These are phyloP conservation scores for Rhynchonema sp. DNA, from an alignment of 2,888 invertebrate genomes.

Conservation along the genomic window DNA sequence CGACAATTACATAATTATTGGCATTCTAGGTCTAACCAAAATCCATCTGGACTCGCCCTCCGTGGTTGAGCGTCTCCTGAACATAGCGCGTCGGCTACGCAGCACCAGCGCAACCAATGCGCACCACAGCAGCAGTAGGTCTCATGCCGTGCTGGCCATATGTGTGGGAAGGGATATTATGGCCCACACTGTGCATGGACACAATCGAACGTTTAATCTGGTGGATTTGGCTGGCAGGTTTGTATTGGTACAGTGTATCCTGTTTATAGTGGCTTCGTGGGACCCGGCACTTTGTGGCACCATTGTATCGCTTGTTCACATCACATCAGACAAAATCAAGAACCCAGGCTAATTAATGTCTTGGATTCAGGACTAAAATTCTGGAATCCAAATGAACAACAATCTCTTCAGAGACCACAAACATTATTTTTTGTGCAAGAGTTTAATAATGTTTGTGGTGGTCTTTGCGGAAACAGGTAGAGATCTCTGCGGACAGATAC, in stretches of 20 bases:
- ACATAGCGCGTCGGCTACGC: slow-evolving; percentile 36
- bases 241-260: slow-evolving; percentile 10
- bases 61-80: background rate
- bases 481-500: too few species aligned
- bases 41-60: background rate
- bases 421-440: too few species aligned
- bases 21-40: slow-evolving; percentile 4
- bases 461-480: too few species aligned
- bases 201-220: slow-evolving; percentile 67
- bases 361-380: too few species aligned
- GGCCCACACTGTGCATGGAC: slow-evolving; percentile 62
- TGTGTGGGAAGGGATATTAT: too few species aligned
- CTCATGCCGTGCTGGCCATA: slow-evolving; percentile 75
- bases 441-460: too few species aligned
- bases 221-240: slow-evolving; percentile 72
- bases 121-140: slow-evolving; percentile 74
- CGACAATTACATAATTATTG: too few species aligned
- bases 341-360: too few species aligned
- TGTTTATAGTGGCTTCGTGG: background rate
- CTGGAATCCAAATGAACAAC: too few species aligned
- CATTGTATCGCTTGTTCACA: background rate
- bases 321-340: too few species aligned
- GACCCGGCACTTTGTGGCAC: background rate
- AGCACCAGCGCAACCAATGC: slow-evolving; percentile 73
- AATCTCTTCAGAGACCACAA: too few species aligned